Evolutionary conservation across 2,888 invertebrate genomes (phyloP).

Genomic region (Athetis lepigone): DNA sequence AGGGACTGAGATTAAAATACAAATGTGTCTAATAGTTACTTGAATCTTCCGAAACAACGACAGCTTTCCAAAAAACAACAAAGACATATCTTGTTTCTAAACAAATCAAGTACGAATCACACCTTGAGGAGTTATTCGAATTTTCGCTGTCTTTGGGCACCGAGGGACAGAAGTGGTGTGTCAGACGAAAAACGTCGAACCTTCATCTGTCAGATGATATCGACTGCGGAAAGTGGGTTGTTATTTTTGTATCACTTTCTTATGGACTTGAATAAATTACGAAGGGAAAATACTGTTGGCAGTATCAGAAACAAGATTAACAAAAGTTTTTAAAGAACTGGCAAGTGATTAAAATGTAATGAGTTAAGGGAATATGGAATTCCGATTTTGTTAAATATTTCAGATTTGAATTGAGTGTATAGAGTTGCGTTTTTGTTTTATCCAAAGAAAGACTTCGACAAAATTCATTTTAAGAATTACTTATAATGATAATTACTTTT

Average conservation of each 20-base stretch:
- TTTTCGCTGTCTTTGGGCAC: constrained; percentile 19
- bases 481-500: too few relatives aligned
- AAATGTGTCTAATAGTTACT: too few relatives aligned
- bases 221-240: constrained; percentile 31
- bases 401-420: too few relatives aligned
- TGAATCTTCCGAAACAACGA: constrained; percentile 3
- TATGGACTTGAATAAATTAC: constrained; percentile 35
- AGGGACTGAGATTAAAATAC: too few relatives aligned
- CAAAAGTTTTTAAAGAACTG: constrained; percentile 13
- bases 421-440: too few relatives aligned
- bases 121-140: constrained; percentile 30
- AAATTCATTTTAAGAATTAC: too few relatives aligned
- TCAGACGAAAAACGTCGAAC: constrained; percentile 34
- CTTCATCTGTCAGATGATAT: constrained; percentile 33
- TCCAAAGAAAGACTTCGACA: too few relatives aligned
- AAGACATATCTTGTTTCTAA: constrained; percentile 25
- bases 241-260: constrained; percentile 49
- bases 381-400: background rate
- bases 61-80: background rate
- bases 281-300: constrained; percentile 15
- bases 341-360: background rate
- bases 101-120: constrained; percentile 51
- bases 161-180: constrained; percentile 37
- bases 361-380: background rate
- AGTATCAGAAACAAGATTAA: constrained; percentile 20